A percentile compares a stretch with the other conserved stretches of the same genome.
These are phyloP conservation scores for Coregonus clupeaformis DNA, from an alignment of 2,113 vertebrate species.

Conservation along the genomic window DNA sequence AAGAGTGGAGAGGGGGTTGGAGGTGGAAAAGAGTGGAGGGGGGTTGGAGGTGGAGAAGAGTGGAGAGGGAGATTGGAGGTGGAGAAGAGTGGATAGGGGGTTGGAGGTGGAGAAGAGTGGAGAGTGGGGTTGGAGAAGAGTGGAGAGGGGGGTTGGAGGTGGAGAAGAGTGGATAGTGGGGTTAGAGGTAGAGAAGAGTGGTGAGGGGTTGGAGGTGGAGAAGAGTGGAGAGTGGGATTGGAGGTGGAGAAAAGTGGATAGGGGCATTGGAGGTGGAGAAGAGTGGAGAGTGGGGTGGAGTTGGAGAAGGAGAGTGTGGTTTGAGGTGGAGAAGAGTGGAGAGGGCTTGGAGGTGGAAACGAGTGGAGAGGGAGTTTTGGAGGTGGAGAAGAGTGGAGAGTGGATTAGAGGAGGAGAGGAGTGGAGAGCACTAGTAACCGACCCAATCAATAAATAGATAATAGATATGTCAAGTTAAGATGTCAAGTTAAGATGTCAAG, in stretches of 20 bases:
- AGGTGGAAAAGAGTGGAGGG: background rate
- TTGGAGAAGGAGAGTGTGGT: conserved; percentile 2
- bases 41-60: no score
- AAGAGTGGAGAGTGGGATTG: no score
- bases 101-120: no score
- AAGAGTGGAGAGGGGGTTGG: conserved; percentile 6
- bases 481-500: conserved; percentile 44
- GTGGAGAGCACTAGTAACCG: conserved; percentile 32
- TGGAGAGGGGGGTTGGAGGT: no score
- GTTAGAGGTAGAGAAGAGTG: conserved; percentile 10
- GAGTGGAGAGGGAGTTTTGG: no score
- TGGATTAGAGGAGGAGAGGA: conserved; percentile 14
- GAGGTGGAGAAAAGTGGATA: background rate
- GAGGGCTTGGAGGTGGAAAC: no score
- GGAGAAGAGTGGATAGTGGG: conserved; percentile 1
- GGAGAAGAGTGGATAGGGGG: no score
- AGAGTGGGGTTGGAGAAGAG: no score
- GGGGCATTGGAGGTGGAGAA: conserved; percentile 11
- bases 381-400: background rate
- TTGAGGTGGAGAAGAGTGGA: conserved; percentile 6
- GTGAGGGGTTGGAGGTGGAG: no score
- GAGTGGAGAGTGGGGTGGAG: background rate
- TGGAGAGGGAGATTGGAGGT: no score
- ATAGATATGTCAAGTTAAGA: conserved; percentile 51
- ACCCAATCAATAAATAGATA: conserved; percentile 53